Percentiles rank a stretch among this genome's conserved stretches.
Evolutionary conservation across 2,888 invertebrate species (phyloP).

Genomic region (Alloplasta piceator): DNA sequence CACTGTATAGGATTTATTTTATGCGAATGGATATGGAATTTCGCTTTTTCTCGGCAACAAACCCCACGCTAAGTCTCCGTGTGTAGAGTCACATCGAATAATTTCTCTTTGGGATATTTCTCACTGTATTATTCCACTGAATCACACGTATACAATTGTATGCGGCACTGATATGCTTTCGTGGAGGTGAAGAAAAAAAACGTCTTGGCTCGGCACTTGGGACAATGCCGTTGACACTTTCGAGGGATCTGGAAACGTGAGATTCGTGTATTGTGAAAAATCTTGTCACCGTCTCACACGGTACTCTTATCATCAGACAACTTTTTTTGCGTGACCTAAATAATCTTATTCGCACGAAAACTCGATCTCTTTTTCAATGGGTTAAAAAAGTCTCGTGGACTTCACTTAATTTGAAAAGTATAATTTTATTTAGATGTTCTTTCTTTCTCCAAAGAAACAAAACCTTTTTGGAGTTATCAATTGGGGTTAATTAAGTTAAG

Average conservation of each 20-base stretch:
- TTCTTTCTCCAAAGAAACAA: too few species aligned
- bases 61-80: not conserved
- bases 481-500: too few species aligned
- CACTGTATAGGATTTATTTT: slow-evolving; percentile 48
- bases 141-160: not conserved
- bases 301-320: too few species aligned
- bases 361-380: too few species aligned
- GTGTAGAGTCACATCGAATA: slow-evolving; percentile 1
- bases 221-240: slow-evolving; percentile 21
- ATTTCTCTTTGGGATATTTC: not conserved
- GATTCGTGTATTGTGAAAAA: too few species aligned
- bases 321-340: too few species aligned
- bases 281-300: too few species aligned
- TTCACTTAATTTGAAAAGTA: too few species aligned
- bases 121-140: not conserved
- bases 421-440: too few species aligned
- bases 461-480: too few species aligned
- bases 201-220: slow-evolving; percentile 12
- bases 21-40: slow-evolving; percentile 49
- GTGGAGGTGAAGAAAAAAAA: slow-evolving; percentile 16
- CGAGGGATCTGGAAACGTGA: not conserved
- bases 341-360: too few species aligned
- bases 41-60: slow-evolving; percentile 23
- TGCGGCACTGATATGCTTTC: not conserved
- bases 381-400: too few species aligned